phyloP scores from a whole-genome alignment of 2,113 vertebrate species.

The Turdus rufiventris region DNA sequence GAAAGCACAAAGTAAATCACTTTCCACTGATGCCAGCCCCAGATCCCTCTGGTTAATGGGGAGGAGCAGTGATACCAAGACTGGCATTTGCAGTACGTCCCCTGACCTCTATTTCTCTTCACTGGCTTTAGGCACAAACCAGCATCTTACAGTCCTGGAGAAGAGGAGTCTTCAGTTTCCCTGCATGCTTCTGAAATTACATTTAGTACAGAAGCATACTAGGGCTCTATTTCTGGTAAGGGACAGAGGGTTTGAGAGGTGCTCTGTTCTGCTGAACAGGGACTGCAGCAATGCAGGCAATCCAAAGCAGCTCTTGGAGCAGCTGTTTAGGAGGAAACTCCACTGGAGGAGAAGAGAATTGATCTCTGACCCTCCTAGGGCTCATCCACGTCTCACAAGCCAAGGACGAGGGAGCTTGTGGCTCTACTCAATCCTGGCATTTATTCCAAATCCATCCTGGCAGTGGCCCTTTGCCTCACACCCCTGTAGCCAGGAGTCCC shows the following conservation, averaged over 20 bases:
- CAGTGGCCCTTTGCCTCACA: not conserved
- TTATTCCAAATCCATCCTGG: not conserved
- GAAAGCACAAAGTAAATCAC: not conserved
- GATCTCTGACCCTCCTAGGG: not conserved
- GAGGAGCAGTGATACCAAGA: not conserved
- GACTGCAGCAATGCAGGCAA: not conserved
- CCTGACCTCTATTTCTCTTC: not conserved
- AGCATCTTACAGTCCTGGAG: not conserved
- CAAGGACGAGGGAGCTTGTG: not conserved
- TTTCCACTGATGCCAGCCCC: not conserved
- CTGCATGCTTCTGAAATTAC: not conserved
- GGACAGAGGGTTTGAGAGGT: not conserved
- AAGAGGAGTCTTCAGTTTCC: not conserved
- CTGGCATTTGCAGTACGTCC: not conserved
- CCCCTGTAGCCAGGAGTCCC: not conserved
- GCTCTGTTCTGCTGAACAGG: not conserved
- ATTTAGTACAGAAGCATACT: not conserved
- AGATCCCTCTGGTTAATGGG: not conserved
- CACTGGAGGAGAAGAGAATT: not conserved
- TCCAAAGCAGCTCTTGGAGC: not conserved
- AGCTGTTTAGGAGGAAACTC: not conserved
- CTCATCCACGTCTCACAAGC: not conserved
- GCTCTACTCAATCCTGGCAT: rapidly evolving
- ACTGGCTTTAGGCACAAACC: not conserved
- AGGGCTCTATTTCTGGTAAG: not conserved